Base-by-base conservation (phyloP, 2,888 invertebrate genomes). In the Julus scanicus region DNA sequence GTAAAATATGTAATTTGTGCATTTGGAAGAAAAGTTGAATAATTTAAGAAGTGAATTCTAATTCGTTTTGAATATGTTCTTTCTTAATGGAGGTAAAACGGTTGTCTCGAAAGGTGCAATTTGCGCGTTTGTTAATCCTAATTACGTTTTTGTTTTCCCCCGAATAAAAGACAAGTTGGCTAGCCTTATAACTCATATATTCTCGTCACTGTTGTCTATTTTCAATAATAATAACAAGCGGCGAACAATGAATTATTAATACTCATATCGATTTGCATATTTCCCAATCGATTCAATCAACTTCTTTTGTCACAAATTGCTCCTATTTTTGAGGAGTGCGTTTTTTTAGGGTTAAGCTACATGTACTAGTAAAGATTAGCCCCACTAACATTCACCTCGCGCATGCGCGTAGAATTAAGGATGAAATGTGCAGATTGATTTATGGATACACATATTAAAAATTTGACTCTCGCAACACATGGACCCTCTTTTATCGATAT, bases 121-220 rank as follows among this genome's bases (percentile, higher is more conserved):
- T 80, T 80, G 80, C 80, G 29, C 80, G 37, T 37, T 80, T 80
- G 80, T 80, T 80, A 29, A 80, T 80, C 80, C 80, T 80, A 80
- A 80, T 80, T 80, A 80, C 37, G 80, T 80, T 80, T 80, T 80
- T 37, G 37, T 80, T 80, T 80, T 80, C 13, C 13, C 9, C 80
- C 1, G 53, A 37, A 37, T 37, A 37, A 9, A 6, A n/a, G 37
- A 80, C 37, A 80, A 20, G 80, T 80, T 80, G 8, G 37, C 80
- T 80, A 37, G 37, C 37, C 37, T 80, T 37, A 4, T 9, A 80
- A 80, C 80, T 37, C 80, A 29, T 20, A 13, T 80, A 37, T n/a
- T n/a, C 80, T 37, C 37, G 29, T 80, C 80, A 37, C 80, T 80
- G 37, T 80, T 80, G 80, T 80, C 80, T 80, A 20, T 80, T 80